These are phyloP conservation scores for Lepus europaeus DNA, from an alignment of 2,113 vertebrate genomes.

Conservation along the genomic window DNA sequence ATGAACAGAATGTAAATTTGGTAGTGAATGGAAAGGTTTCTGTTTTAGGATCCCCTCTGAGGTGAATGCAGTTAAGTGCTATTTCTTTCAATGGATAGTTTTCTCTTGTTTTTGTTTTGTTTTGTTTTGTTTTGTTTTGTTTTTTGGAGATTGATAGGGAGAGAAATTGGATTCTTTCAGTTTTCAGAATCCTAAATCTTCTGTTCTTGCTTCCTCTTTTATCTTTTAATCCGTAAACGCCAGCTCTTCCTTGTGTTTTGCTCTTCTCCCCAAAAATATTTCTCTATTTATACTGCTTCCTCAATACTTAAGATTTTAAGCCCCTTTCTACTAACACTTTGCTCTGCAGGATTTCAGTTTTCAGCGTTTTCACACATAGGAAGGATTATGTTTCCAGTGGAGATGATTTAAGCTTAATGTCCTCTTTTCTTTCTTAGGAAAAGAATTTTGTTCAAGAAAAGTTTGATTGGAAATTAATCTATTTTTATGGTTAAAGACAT, in stretches of 20 bases:
- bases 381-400: not conserved
- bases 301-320: not conserved
- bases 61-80: not conserved
- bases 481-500: not conserved
- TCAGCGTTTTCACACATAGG: not conserved
- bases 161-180: not conserved
- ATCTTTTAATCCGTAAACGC: not conserved
- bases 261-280: not conserved
- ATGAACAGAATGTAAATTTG: not conserved
- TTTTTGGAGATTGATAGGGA: not conserved
- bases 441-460: not conserved
- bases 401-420: conserved; percentile 13
- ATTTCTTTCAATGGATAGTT: not conserved
- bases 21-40: not conserved
- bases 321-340: not conserved
- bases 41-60: not conserved
- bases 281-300: not conserved
- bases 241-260: not conserved
- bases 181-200: not conserved
- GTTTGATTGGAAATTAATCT: not conserved
- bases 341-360: not conserved
- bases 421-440: not conserved
- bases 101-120: not conserved
- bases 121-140: too few species aligned
- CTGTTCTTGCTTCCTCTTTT: not conserved